Base-by-base conservation (phyloP, 2,888 invertebrate genomes). In the Sicus ferrugineus region DNA sequence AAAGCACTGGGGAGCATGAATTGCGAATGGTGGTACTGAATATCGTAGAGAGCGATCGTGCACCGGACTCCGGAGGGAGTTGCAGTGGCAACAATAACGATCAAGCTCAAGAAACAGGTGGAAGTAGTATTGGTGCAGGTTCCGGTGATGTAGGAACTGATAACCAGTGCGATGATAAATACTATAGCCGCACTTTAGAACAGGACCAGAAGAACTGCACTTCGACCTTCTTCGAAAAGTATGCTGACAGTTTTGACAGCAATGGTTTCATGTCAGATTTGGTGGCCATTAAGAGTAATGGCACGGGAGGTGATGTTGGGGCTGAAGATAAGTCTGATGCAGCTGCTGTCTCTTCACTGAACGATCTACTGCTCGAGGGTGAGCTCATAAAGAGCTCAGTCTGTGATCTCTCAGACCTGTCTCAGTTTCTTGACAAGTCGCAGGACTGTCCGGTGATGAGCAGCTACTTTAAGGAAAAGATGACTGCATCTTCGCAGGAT, bases 171-270 rank as follows among this genome's bases (percentile, higher is more conserved):
- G 74, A 75, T 54, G 54, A 54, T 75, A 65, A 77, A 61, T 76
- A 73, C 62, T 75, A 76, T 62, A 70, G 72, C 31, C 73, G 74
- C 38, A 80, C 14, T 7, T 16, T 6, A 30, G 61, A 61, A 42
- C 61, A 38, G 26, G 61, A 61, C 14, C 23, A 61, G 42, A 14
- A 52, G 42, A 80, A 80, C 71, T 75, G 78, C 0, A 62, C 81
- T 66, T 77, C 80, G n/a, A 73, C 79, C 5, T 72, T 73, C 19
- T 82, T 79, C 64, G 81, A 81, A 34, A 83, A 83, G 67, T 83
- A 83, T 66, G 75, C 80, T 0, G 83, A 83, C 70, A 80, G 83
- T 4, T 83, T 82, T 62, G 83, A 83, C 66, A 83, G 83, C 71
- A 83, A 81, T 31, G 82, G 82, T 1, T 83, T 83, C 62, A 81